Evolutionary conservation across 2,113 vertebrate genomes (phyloP), one percentile per base, ranked within the genome.

Genomic region (Seriola dumerili): DNA sequence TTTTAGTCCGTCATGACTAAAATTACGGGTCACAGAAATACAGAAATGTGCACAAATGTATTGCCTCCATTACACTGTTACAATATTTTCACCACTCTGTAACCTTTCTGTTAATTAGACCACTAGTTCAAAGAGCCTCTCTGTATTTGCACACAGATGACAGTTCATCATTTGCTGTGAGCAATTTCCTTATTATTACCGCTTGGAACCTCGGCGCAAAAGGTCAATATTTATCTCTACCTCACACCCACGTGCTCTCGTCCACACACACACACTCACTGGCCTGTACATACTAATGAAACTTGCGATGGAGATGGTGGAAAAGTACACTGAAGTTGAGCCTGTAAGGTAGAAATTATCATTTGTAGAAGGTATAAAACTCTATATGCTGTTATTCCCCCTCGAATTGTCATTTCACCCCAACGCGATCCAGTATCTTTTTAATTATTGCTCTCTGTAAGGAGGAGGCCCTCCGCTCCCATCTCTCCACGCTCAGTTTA

Each of bases 111-210:
- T 84, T 91, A 89, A 91, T 86, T 89, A 72, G 78, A 84, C 46
- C 78, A 81, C 80, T 44, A 70, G 76, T 81, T 81, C 78, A 81
- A 85, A 83, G 74, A 61, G 63, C 68, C 50, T 52, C 50, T 73
- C 78, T 76, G 74, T 89, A 70, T 92, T 91, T 90, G 85, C 85
- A 84, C 92, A 85, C 66, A 83, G 80, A 90, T 86, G 89, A 89
- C 86, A 78, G 81, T 86, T 88, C 79, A 81, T 91, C 79, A 84
- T 91, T 92, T 72, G 83, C 85, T 62, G 8, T 59, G 80, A 90
- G 85, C 67, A 73, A 87, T 89, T 88, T 90, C 76, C 87, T 66
- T 82, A 80, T 91, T 88, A 91, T 89, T 91, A 90, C 77, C 58
- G 79, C 85, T 83, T 72, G 72, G 71, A 79, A 67, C 72, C 74